Base-by-base conservation (phyloP, 2,113 vertebrate genomes). In the Catagonus wagneri region DNA sequence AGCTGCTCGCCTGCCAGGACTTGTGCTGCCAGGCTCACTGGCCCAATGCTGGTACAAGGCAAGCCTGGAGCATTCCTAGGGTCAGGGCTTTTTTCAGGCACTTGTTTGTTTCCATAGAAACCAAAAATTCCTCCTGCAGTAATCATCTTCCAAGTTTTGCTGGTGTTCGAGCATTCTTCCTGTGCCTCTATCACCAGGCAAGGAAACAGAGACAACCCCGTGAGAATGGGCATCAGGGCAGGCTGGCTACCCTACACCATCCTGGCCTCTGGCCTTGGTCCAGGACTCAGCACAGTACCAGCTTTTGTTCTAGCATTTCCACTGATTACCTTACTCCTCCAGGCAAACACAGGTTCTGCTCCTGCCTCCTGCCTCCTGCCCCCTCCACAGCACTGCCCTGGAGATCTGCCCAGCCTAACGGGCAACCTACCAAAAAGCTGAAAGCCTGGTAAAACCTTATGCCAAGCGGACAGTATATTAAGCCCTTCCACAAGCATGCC, bases 91-190 rank as follows among this genome's bases (percentile, higher is more conserved):
- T 65, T 60, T 86, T n/a, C 54, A 66, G 32, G 75, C 4, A 22
- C 65, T 80, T 84, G 23, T 71, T 65, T 83, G 22, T 95, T 95
- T 81, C 93, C 88, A 96, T 36, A 68, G 94, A 96, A 23, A 96
- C 65, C 1, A 3, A 65, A 22, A 93, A 89, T 60, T 76, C 83
- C 75, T 94, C 66, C 22, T 66, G 80, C 60, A 44, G 76, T 39
- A 85, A 88, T n/a, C 20, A 80, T 50, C 94, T 61, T 89, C 65
- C 85, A 96, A n/a, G 56, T 60, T 75, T 61, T 68, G 80, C 79
- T 60, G 52, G 52, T 60, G n/a, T 80, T 68, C 84, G 69, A 87
- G 17, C 44, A 85, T 93, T 83, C 90, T 86, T 95, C n/a, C 56
- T 72, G 19, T 34, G 61, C 63, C 61, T 88, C 76, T 39, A 63